Conservation (phyloP, 2,113 vertebrate genomes). For the Zonotrichia leucophrys region DNA sequence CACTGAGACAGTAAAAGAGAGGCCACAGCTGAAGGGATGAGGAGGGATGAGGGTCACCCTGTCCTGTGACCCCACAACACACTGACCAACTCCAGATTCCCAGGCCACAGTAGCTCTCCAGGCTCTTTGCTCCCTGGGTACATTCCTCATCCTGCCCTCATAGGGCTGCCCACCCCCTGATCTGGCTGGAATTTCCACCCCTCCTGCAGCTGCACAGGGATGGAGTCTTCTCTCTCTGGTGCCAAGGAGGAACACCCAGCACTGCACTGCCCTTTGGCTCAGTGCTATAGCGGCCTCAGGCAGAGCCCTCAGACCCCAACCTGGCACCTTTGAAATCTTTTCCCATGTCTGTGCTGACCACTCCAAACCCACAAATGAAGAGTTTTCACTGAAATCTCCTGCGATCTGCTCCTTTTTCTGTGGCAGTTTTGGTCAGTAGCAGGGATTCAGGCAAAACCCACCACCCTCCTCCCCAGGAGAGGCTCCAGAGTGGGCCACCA, state of each 20-base stretch:
- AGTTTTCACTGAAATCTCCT: not conserved
- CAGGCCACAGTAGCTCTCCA: not conserved
- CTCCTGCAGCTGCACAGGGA: not conserved
- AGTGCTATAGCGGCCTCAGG: not conserved
- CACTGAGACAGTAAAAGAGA: not conserved
- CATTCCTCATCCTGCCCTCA: rapidly evolving
- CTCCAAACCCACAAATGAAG: not conserved
- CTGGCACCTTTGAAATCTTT: not conserved
- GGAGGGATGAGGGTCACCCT: not conserved
- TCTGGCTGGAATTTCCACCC: not conserved
- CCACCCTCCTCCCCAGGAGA: not conserved
- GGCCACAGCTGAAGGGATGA: not conserved
- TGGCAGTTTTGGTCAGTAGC: not conserved
- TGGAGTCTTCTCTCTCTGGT: not conserved
- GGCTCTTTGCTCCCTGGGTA: not conserved
- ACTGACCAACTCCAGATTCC: not conserved
- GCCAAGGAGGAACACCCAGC: not conserved
- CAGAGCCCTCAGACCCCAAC: not conserved
- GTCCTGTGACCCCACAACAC: rapidly evolving
- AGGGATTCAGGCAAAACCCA: not conserved
- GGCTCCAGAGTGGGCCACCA: not conserved
- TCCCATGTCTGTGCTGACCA: not conserved
- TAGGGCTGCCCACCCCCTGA: not conserved
- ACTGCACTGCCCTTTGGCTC: not conserved
- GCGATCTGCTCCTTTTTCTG: not conserved